Percentiles rank a stretch among this genome's conserved stretches.
These are phyloP conservation scores for Octopus sinensis DNA, from an alignment of 1,140 invertebrate species.

Conservation along the genomic window DNA sequence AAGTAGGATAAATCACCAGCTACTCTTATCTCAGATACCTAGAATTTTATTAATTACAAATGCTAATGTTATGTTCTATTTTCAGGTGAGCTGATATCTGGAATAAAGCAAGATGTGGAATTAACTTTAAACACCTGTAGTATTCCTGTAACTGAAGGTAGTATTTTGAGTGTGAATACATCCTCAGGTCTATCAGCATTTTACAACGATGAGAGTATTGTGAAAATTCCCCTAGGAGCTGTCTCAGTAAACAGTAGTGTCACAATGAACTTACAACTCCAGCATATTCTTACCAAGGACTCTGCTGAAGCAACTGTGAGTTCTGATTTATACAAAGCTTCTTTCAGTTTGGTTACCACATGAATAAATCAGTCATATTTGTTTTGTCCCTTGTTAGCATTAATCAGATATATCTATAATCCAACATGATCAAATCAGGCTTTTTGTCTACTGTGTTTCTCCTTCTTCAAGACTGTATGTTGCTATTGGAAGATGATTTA, in stretches of 20 bases:
- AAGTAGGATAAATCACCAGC: too few species aligned
- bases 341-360: too few species aligned
- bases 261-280: not conserved
- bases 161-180: slow-evolving; percentile 32
- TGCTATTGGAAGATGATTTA: too few species aligned
- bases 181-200: slow-evolving; percentile 24
- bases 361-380: too few species aligned
- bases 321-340: not conserved
- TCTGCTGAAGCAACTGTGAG: not conserved
- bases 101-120: slow-evolving; percentile 58
- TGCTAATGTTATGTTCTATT: slow-evolving; percentile 11
- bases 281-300: not conserved
- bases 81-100: slow-evolving; percentile 56
- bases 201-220: slow-evolving; percentile 15
- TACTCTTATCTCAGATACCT: too few species aligned
- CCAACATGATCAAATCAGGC: too few species aligned
- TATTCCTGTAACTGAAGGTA: slow-evolving; percentile 42
- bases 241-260: slow-evolving; percentile 11
- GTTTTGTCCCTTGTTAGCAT: too few species aligned
- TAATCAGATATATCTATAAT: too few species aligned
- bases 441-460: too few species aligned
- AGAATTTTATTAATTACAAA: too few species aligned
- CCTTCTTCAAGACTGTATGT: too few species aligned
- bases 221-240: slow-evolving; percentile 27
- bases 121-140: slow-evolving; percentile 60